These are phyloP conservation scores for Gopherus flavomarginatus DNA, from an alignment of 2,113 vertebrate genomes.

Conservation along the genomic window DNA sequence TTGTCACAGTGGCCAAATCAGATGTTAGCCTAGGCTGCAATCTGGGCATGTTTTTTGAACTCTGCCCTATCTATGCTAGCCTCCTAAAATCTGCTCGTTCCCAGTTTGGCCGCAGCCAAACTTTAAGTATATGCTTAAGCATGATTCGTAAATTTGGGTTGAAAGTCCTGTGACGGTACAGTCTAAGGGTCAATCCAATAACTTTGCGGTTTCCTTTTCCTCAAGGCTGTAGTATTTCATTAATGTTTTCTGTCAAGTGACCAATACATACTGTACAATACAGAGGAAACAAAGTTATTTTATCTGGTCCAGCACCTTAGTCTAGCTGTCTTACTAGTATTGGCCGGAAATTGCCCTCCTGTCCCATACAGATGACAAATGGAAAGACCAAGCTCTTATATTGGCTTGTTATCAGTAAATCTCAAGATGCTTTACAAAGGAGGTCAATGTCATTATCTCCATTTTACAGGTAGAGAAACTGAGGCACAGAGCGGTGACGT, in stretches of 20 bases:
- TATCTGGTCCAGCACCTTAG: background rate
- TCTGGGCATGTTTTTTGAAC: background rate
- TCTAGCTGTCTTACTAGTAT: background rate
- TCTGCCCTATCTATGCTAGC: background rate
- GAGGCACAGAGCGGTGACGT: background rate
- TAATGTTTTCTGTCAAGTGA: background rate
- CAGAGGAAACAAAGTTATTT: background rate
- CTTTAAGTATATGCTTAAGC: rapidly evolving
- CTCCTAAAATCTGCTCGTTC: background rate
- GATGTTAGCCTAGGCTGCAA: background rate
- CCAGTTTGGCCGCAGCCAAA: background rate
- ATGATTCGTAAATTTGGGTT: background rate
- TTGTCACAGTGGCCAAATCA: background rate
- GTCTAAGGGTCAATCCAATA: background rate
- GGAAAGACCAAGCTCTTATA: background rate
- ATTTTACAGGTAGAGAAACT: background rate
- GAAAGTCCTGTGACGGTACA: background rate
- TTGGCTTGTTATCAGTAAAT: background rate
- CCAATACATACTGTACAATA: rapidly evolving
- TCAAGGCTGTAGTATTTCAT: background rate
- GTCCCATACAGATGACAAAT: background rate
- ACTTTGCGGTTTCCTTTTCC: background rate
- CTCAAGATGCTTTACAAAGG: background rate
- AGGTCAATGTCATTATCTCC: background rate
- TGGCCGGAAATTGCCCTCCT: background rate